Percentiles rank a stretch among this genome's conserved stretches.
Conservation (phyloP, 2,888 invertebrate genomes). For the Acleris emargana region DNA sequence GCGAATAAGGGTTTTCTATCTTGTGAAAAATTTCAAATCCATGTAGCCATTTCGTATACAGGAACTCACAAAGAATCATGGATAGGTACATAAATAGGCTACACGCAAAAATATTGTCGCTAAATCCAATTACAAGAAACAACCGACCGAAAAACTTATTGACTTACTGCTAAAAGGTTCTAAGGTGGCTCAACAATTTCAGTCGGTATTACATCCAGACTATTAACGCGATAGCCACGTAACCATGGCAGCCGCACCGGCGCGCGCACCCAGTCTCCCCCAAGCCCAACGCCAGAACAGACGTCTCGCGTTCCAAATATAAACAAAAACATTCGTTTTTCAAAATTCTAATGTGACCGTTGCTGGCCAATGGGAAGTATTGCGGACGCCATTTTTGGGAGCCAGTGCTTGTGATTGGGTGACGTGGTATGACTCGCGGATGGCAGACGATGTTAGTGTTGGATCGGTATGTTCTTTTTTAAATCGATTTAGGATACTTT, state of each 20-base stretch:
- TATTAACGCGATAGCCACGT: constrained; percentile 43
- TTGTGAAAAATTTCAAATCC: too few relatives aligned
- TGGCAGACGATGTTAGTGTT: constrained; percentile 69
- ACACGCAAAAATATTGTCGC: too few relatives aligned
- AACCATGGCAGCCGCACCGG: constrained; percentile 64
- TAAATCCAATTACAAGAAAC: too few relatives aligned
- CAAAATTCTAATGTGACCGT: constrained; percentile 36
- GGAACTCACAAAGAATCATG: too few relatives aligned
- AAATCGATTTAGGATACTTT: background rate
- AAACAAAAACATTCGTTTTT: constrained; percentile 49
- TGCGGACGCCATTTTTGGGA: constrained; percentile 3
- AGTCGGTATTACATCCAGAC: background rate
- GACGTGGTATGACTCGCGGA: constrained; percentile 44
- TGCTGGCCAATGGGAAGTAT: constrained; percentile 3
- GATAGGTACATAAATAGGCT: too few relatives aligned
- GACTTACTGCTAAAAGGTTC: too few relatives aligned
- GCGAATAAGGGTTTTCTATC: too few relatives aligned
- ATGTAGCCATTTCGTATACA: too few relatives aligned
- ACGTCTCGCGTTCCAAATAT: constrained; percentile 53
- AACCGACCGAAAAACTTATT: too few relatives aligned
- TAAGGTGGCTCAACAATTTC: too few relatives aligned
- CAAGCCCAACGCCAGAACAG: constrained; percentile 53
- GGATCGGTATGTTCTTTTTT: constrained; percentile 61
- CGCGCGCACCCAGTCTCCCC: constrained; percentile 77
- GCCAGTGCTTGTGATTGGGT: constrained; percentile 49